phyloP scores from a whole-genome alignment of 2,888 invertebrate genomes.

The Philereme transversata region DNA sequence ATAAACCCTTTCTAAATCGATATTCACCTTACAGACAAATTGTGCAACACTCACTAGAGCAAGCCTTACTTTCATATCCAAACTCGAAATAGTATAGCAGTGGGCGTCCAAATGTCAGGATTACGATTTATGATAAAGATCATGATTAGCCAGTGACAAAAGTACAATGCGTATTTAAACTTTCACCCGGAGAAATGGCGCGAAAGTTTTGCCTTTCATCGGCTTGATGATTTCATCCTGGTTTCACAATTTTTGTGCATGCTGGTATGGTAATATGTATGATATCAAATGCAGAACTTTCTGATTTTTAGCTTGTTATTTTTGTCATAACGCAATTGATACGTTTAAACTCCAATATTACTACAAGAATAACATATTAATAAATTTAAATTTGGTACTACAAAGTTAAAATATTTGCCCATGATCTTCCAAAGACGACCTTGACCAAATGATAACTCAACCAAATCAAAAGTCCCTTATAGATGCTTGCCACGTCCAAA shows the following conservation, averaged over 20 bases:
- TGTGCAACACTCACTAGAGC: conserved; percentile 52
- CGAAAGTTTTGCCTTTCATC: conserved; percentile 60
- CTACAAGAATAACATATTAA: no score
- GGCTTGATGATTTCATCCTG: conserved; percentile 61
- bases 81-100: conserved; percentile 48
- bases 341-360: no score
- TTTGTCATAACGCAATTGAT: not conserved
- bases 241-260: conserved; percentile 48
- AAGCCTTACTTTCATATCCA: conserved; percentile 65
- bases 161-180: conserved; percentile 72
- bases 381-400: no score
- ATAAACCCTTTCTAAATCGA: conserved; percentile 47
- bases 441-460: no score
- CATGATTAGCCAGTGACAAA: conserved; percentile 74
- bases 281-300: not conserved
- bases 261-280: conserved; percentile 33
- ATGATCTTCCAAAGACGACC: no score
- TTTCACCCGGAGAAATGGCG: conserved; percentile 76
- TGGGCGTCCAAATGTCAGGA: conserved; percentile 73
- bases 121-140: conserved; percentile 71
- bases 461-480: no score
- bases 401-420: no score
- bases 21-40: conserved; percentile 46
- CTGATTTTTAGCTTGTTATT: not conserved
- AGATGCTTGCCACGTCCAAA: no score